Evolutionary conservation across 35 echinoderm and acorn worm species (phyloP).

Genomic region (Lytechinus pictus): DNA sequence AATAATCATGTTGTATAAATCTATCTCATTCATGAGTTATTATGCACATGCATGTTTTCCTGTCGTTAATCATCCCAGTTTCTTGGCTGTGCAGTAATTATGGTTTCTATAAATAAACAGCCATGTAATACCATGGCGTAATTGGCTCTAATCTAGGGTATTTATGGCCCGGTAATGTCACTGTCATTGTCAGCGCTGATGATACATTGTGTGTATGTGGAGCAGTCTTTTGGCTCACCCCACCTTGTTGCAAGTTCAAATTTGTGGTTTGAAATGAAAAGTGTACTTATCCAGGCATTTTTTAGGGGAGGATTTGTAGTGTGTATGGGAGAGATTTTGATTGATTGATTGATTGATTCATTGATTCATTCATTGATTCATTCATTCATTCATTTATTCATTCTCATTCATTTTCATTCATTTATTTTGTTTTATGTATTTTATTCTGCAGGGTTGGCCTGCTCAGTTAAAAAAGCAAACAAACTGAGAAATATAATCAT

Average conservation of each 20-base stretch:
- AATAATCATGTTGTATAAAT: too few relatives aligned
- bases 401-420: too few relatives aligned
- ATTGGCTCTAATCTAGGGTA: neutral
- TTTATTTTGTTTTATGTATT: too few relatives aligned
- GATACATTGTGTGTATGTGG: neutral
- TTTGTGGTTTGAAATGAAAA: neutral
- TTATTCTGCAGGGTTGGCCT: too few relatives aligned
- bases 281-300: neutral
- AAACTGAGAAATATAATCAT: too few relatives aligned
- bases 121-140: neutral
- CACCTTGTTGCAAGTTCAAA: neutral
- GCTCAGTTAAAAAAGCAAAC: too few relatives aligned
- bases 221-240: neutral
- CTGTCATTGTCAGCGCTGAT: neutral
- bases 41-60: neutral
- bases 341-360: too few relatives aligned
- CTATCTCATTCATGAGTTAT: neutral
- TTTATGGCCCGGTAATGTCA: neutral
- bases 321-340: too few relatives aligned
- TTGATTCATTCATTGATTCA: too few relatives aligned
- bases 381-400: too few relatives aligned
- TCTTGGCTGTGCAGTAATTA: slow-evolving; percentile 1
- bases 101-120: neutral
- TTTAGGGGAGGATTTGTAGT: neutral
- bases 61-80: neutral